A percentile compares a stretch with the other conserved stretches of the same genome.
Conservation (phyloP, 2,888 invertebrate species). For the Drosophila ochracea region DNA sequence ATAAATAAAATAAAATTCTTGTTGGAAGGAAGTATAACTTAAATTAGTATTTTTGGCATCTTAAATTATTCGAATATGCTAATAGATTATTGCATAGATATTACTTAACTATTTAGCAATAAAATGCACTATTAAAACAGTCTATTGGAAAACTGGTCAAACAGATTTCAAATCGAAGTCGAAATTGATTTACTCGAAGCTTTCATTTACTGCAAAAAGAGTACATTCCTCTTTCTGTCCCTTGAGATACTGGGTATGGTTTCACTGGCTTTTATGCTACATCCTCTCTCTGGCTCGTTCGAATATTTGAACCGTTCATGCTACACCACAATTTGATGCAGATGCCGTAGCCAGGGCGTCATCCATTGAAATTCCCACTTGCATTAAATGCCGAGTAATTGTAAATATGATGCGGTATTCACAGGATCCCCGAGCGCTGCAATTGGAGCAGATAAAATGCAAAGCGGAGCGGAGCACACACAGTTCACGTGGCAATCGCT, state of each 20-base stretch:
- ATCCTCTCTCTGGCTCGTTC: constrained; percentile 44
- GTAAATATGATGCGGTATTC: constrained; percentile 67
- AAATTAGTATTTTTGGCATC: not conserved
- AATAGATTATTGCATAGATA: not conserved
- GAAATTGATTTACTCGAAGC: not conserved
- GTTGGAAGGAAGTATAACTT: not conserved
- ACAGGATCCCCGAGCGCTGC: constrained; percentile 49
- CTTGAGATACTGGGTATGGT: constrained; percentile 13
- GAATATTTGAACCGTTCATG: constrained; percentile 57
- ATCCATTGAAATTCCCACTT: constrained; percentile 74
- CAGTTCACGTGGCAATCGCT: constrained; percentile 61
- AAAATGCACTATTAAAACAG: too few relatives aligned
- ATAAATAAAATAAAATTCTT: not conserved
- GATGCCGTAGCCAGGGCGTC: constrained; percentile 21
- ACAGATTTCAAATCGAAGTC: not conserved
- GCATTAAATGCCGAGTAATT: constrained; percentile 76
- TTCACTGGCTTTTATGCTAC: constrained; percentile 36
- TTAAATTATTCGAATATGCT: not conserved
- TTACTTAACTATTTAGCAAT: not conserved
- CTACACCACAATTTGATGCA: constrained; percentile 11
- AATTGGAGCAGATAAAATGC: constrained; percentile 78
- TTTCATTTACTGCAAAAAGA: not conserved
- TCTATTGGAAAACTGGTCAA: not conserved
- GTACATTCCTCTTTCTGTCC: not conserved
- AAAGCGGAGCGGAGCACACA: constrained; percentile 44